Conservation (phyloP, 2,888 invertebrate species). For the Phengaris arion region DNA sequence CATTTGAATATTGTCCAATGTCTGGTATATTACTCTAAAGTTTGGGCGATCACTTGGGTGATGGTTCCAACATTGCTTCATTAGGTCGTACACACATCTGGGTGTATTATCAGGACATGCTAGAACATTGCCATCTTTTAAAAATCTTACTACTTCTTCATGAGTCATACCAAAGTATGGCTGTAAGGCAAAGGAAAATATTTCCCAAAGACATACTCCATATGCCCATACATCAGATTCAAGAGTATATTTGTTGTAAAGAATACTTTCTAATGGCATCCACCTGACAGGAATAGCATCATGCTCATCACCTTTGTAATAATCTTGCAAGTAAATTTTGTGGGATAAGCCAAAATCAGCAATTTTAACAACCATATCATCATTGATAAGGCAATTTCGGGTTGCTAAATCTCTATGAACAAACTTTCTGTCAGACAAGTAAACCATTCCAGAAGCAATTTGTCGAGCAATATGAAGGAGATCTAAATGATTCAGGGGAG, state of each 20-base stretch:
- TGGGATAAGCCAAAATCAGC: conserved; percentile 98
- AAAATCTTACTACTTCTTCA: conserved; percentile 96
- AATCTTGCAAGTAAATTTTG: conserved; percentile 96
- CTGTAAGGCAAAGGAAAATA: conserved; percentile 96
- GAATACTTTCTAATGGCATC: conserved; percentile 98
- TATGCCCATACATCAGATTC: conserved; percentile 99
- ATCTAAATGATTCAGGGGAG: conserved; percentile 88
- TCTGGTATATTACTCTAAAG: conserved; percentile 90
- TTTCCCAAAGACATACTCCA: conserved; percentile 97
- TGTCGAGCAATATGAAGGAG: conserved; percentile 92
- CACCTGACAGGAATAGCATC: conserved; percentile 98
- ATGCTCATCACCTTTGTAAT: conserved; percentile 96
- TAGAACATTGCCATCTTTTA: conserved; percentile 95
- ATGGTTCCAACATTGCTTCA: conserved; percentile 96
- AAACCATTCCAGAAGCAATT: conserved; percentile 96
- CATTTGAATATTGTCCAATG: conserved; percentile 84
- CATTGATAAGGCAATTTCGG: conserved; percentile 96
- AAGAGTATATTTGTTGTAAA: conserved; percentile 96
- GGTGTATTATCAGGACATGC: conserved; percentile 95
- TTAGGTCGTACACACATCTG: conserved; percentile 90
- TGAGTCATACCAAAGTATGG: conserved; percentile 99
- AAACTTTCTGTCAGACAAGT: conserved; percentile 94
- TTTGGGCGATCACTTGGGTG: conserved; percentile 92
- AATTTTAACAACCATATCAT: conserved; percentile 96
- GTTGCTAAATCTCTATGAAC: conserved; percentile 98